Evolutionary conservation across 2,797 vertebrate species (phyloP), one percentile per base, ranked within the genome.

Genomic region (Pseudochaenichthys georgianus): DNA sequence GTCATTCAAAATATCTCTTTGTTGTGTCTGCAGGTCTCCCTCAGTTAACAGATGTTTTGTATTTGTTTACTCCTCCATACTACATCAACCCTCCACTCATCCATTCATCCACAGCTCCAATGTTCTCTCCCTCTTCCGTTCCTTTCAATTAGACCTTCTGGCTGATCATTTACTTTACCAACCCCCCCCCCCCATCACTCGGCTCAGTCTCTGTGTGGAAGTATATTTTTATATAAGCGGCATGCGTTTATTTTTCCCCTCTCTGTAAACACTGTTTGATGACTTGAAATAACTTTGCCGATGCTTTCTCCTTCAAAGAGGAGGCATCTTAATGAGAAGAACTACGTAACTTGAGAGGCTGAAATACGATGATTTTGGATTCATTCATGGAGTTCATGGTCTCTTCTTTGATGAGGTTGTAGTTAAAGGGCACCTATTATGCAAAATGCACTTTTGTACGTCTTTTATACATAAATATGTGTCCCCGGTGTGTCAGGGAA

Each of bases 201-300:
- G 5, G 0, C 67, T 52, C 66, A 68, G 67, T 70, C 72, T 74
- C 82, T 28, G 74, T 15, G 13, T 80, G 63, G 47, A 87, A 74
- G 68, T 71, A 42, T 16, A 38, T 77, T 86, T 65, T 79, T 80
- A 89, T 28, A 82, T 85, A 67, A 67, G 60, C 0, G 58, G 55
- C 86, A 88, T 78, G 76, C 81, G 69, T 78, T 80, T 88, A 70
- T 85, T 91, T 93, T 77, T 51, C 31, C 70, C 73, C 68, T 54
- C 67, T 73, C 71, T 31, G 84, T 85, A 82, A 89, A 86, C 78
- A 84, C 64, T 66, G 75, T 84, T 83, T 86, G 74, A 88, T 82
- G 72, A 85, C 68, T 79, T 83, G 58, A 89, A 89, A 87, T 78
- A 74, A 59, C 69, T 66, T 74, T 47, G 41, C 41, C 1, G 23